phyloP scores from a whole-genome alignment of 2,797 vertebrate species.

The Coendou prehensilis region DNA sequence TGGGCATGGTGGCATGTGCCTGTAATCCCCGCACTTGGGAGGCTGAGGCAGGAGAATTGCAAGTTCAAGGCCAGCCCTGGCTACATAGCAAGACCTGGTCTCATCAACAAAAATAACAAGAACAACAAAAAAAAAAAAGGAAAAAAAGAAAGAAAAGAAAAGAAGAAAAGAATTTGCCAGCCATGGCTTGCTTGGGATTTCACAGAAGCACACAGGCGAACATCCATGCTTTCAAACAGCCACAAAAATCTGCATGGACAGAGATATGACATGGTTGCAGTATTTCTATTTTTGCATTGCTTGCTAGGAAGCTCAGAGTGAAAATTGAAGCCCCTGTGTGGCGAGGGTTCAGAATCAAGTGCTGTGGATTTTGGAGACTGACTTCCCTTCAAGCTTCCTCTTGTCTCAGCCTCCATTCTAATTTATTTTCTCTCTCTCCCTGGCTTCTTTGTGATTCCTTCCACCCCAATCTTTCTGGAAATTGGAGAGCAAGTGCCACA shows the following conservation, averaged over 20 bases:
- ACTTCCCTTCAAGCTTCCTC: background rate
- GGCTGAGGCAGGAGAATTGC: background rate
- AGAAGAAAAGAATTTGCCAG: background rate
- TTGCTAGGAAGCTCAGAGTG: constrained; percentile 27
- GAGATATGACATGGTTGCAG: background rate
- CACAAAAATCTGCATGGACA: background rate
- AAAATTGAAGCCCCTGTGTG: background rate
- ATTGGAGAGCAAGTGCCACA: background rate
- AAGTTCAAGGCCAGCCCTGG: background rate
- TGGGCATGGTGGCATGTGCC: background rate
- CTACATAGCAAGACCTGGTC: background rate
- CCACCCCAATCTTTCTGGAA: background rate
- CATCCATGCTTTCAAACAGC: background rate
- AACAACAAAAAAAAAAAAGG: too few species aligned
- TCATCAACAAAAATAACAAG: background rate
- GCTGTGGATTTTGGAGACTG: background rate
- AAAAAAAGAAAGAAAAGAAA: fast-evolving
- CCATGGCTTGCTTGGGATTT: too few species aligned
- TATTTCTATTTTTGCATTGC: constrained; percentile 33
- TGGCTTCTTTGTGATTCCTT: background rate
- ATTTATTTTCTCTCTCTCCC: background rate
- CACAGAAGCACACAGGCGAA: background rate
- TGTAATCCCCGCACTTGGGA: background rate
- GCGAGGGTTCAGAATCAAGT: background rate
- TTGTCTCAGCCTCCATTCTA: background rate